Evolutionary conservation across 92 coral and sea anemone genomes (phyloP), one percentile per base, ranked within the genome.

Genomic region (Porites divaricata): DNA sequence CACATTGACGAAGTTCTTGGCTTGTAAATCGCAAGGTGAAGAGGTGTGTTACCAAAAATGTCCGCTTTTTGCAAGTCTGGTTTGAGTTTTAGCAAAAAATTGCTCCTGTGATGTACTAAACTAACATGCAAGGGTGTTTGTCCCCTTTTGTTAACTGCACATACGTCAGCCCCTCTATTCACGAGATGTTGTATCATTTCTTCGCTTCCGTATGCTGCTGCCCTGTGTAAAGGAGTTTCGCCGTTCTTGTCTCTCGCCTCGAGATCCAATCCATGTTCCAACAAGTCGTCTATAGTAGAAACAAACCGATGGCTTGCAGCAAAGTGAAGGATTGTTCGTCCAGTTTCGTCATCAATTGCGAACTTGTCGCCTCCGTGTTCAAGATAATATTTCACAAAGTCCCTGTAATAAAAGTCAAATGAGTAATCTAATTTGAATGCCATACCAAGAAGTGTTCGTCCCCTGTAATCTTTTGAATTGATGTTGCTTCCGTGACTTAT

Each of bases 211-310:
- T 77, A 67, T 48, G 83, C 79, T 1, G 90, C 89, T 6, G 96
- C 96, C 41, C 91, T 20, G 66, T 93, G 96, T 1, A 93, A 81
- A 48, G 96, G 77, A 1, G 93, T 90, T 66, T 91, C 72, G 9
- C 73, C 61, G 48, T 63, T 78, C 59, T 78, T 78, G 74, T 78
- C 83, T 48, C 58, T 51, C 25, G 83, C 74, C 57, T 78, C 83
- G 1, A 78, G 49, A 2, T 78, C 71, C 68, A 62, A 21, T 63
- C 83, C 83, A 22, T 66, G 71, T 7, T 78, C 6, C 20, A 78
- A 63, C 35, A 63, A 73, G 22, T 58, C 8, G 51, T 45, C 68
- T 24, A 76, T 11, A 2, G 25, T 11, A 10, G 52, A 7, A 2
- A n/a, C 81, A 17, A 13, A 21, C 16, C 20, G 16, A 8, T 21